Evolutionary conservation across 2,888 invertebrate species (phyloP).

Genomic region (Bugulina stolonifera): DNA sequence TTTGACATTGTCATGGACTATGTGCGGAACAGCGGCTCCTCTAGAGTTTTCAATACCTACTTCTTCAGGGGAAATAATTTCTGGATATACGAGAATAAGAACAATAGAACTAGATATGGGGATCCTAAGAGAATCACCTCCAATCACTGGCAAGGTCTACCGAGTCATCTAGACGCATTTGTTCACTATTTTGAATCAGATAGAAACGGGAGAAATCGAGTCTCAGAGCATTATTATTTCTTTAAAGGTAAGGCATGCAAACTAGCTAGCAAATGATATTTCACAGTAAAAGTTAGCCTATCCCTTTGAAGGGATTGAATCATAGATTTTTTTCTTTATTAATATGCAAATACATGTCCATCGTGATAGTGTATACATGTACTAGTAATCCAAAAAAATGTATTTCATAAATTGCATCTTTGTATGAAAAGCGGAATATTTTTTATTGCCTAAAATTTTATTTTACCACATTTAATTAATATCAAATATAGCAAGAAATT

Average conservation of each 20-base stretch:
- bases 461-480: too few species aligned
- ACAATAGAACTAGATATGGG: constrained; percentile 50
- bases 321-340: too few species aligned
- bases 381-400: too few species aligned
- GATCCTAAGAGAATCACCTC: constrained; percentile 45
- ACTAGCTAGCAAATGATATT: too few species aligned
- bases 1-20: constrained; percentile 24
- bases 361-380: too few species aligned
- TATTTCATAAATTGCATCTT: too few species aligned
- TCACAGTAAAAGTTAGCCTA: too few species aligned
- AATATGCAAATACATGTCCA: too few species aligned
- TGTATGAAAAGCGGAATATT: too few species aligned
- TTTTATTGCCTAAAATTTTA: too few species aligned
- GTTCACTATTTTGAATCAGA: constrained; percentile 42
- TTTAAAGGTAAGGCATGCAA: constrained; percentile 21
- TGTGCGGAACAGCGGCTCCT: constrained; percentile 35
- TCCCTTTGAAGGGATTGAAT: too few species aligned
- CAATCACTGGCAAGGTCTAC: constrained; percentile 46
- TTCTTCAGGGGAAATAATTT: constrained; percentile 51
- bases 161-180: constrained; percentile 44
- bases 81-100: constrained; percentile 54
- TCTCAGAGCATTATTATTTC: constrained; percentile 15
- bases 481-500: too few species aligned
- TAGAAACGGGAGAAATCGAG: not conserved
- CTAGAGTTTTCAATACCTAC: constrained; percentile 53